Conservation (phyloP, 2,113 vertebrate genomes). For the Sturnus vulgaris region DNA sequence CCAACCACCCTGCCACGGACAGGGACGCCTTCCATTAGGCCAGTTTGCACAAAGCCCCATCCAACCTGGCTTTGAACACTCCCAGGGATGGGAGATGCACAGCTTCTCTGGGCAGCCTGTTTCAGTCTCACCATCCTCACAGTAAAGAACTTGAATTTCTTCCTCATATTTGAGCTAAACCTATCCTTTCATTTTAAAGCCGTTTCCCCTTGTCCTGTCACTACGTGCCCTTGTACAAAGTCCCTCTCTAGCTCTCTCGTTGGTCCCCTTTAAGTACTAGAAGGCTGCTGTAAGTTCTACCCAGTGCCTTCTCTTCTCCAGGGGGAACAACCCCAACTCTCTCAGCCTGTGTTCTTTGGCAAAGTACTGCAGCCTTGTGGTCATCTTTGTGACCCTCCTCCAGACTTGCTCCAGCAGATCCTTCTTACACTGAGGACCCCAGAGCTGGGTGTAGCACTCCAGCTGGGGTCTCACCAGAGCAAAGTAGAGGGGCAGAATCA, state of each 20-base stretch:
- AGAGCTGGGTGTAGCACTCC: background rate
- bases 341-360: background rate
- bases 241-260: background rate
- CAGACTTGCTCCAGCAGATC: background rate
- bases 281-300: background rate
- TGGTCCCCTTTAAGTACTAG: background rate
- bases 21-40: background rate
- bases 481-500: background rate
- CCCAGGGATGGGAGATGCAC: background rate
- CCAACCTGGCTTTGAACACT: background rate
- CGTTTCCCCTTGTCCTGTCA: background rate
- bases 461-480: background rate
- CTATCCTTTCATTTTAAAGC: background rate
- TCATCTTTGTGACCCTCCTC: background rate
- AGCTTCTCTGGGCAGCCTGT: background rate
- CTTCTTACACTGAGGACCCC: background rate
- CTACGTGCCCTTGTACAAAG: background rate
- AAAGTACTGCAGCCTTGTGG: background rate
- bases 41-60: background rate
- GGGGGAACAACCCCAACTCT: background rate
- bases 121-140: background rate
- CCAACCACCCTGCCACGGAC: background rate
- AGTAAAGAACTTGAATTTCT: background rate
- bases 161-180: background rate
- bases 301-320: background rate